phyloP scores from a whole-genome alignment of 1,140 invertebrate species.

The Euura lappo region DNA sequence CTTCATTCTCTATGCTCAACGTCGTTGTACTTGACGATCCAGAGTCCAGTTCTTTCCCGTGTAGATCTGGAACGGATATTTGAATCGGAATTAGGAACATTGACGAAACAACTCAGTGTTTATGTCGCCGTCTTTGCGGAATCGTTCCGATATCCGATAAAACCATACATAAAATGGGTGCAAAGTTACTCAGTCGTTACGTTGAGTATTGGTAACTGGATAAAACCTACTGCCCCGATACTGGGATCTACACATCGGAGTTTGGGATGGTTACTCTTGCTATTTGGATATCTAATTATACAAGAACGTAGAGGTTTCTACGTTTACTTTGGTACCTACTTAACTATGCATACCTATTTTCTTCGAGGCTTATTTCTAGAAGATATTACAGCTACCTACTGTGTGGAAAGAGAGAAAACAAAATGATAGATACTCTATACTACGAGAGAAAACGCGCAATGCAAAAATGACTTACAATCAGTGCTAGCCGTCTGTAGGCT shows the following conservation, averaged over 20 bases:
- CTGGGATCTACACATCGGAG: too few relatives aligned
- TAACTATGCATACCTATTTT: neutral
- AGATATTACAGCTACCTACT: neutral
- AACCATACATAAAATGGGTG: too few relatives aligned
- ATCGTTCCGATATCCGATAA: too few relatives aligned
- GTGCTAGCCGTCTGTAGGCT: constrained; percentile 58
- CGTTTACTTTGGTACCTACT: too few relatives aligned
- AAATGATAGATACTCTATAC: neutral
- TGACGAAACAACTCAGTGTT: too few relatives aligned
- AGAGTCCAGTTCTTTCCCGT: constrained; percentile 58
- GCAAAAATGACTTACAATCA: constrained; percentile 49
- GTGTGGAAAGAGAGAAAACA: neutral
- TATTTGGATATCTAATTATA: too few relatives aligned
- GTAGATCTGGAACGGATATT: constrained; percentile 40
- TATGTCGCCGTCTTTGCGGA: too few relatives aligned
- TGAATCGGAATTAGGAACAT: too few relatives aligned
- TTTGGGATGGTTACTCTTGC: neutral
- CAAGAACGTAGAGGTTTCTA: too few relatives aligned
- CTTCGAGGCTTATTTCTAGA: constrained; percentile 1
- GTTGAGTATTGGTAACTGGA: too few relatives aligned
- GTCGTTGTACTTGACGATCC: constrained; percentile 64
- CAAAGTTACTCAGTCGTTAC: too few relatives aligned
- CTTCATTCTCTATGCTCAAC: constrained; percentile 63
- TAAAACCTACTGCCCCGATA: too few relatives aligned
- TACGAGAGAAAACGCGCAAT: neutral